Conservation (phyloP, 2,888 invertebrate genomes). For the Mantis religiosa region DNA sequence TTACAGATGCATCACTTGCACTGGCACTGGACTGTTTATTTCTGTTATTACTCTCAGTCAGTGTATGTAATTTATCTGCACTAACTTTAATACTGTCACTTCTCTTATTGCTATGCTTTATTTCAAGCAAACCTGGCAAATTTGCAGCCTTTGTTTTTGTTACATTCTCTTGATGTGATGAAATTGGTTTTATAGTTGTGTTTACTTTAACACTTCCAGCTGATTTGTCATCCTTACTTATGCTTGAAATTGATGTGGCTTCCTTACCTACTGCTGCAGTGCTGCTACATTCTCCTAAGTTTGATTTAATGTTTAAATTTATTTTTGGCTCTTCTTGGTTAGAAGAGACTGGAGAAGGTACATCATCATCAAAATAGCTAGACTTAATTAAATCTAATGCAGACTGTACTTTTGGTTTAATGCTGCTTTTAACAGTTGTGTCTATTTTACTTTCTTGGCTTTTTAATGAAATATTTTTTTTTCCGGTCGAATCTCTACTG, state of each 20-base stretch:
- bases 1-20: neutral
- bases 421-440: neutral
- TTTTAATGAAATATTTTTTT: neutral
- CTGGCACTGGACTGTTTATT: neutral
- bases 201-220: neutral
- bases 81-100: neutral
- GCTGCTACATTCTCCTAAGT: neutral
- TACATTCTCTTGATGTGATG: neutral
- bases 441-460: neutral
- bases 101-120: neutral
- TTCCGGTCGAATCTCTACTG: neutral
- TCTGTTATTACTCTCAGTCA: neutral
- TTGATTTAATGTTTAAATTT: neutral
- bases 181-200: neutral
- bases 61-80: neutral
- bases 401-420: neutral
- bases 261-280: neutral
- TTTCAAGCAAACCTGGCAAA: neutral
- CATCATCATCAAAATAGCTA: slow-evolving; percentile 10
- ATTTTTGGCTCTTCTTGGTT: neutral
- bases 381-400: slow-evolving; percentile 14
- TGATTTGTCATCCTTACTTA: neutral
- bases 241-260: neutral
- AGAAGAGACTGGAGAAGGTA: slow-evolving; percentile 4
- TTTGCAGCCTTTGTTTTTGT: neutral